Evolutionary conservation across 2,888 invertebrate genomes (phyloP).

Genomic region (Andrena minutula): DNA sequence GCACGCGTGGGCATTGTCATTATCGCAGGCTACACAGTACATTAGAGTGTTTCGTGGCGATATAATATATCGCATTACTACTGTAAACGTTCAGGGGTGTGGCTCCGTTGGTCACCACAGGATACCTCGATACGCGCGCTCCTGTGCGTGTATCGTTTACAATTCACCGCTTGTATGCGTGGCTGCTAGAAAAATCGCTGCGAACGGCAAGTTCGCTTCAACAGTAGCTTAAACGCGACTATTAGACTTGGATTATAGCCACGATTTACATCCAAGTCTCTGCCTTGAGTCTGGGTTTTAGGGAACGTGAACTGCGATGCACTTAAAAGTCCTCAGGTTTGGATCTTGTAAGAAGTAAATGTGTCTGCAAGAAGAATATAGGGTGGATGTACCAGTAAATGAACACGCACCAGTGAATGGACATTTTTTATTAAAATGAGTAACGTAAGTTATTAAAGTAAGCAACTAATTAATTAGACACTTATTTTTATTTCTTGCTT

Average conservation of each 20-base stretch:
- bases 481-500: too few species aligned
- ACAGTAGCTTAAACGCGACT: slow-evolving; percentile 3
- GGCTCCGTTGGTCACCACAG: slow-evolving; percentile 49
- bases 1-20: slow-evolving; percentile 66
- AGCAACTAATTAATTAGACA: too few species aligned
- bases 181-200: slow-evolving; percentile 7
- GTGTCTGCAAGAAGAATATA: too few species aligned
- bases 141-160: slow-evolving; percentile 36
- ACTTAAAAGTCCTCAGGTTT: too few species aligned
- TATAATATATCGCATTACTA: slow-evolving; percentile 68
- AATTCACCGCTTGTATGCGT: slow-evolving; percentile 11
- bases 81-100: slow-evolving; percentile 65
- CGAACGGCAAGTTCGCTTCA: not conserved
- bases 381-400: too few species aligned
- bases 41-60: slow-evolving; percentile 59
- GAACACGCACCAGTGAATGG: too few species aligned
- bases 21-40: slow-evolving; percentile 66
- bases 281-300: not conserved
- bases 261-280: not conserved
- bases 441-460: too few species aligned
- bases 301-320: too few species aligned
- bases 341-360: too few species aligned
- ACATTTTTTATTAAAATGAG: too few species aligned
- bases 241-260: not conserved
- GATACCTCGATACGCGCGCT: slow-evolving; percentile 38